Base-by-base conservation (phyloP, 2,113 vertebrate genomes). In the Myrmecobius fasciatus region DNA sequence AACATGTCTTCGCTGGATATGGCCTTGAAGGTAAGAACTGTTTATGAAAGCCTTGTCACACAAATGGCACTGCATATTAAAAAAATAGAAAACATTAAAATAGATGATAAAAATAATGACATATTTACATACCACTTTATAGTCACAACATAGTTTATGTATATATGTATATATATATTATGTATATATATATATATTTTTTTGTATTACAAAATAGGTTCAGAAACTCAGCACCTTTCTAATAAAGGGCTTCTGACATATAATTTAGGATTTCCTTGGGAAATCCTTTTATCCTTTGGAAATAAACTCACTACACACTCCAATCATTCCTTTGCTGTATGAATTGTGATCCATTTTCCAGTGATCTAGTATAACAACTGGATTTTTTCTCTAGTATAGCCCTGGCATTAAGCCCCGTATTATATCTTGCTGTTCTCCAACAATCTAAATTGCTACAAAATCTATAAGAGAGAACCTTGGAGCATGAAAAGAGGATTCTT, bases 31-130 rank as follows among this genome's bases (percentile, higher is more conserved):
- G 92, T 97, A 98, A 91, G 98, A 98, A 53, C 97, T 93, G 53
- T 98, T 98, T 96, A 98, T 47, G 91, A 98, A 99, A 89, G 97
- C 95, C 96, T 98, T 99, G n/a, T 98, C 97, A 83, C 98, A 99
- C 54, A 98, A 94, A 49, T 98, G 98, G 93, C 98, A 98, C 98
- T 99, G 94, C 28, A 93, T 91, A 93, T 0, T 54, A 26, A n/a
- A 54, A 17, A 49, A 28, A 48, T 60, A 96, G n/a, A 0, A 3
- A 51, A 89, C 49, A 8, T 83, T 36, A 67, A 67, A 67, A 67
- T 43, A 43, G 67, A 24, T 83, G n/a, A 83, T 24, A 67, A 75
- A 54, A 75, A n/a, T 75, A 75, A 75, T 75, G 36, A 1, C 56
- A 67, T 83, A 83, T 83, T 43, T 75, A 5, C 14, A 75, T 0